Conservation (phyloP, 2,888 invertebrate species). For the Macrophya alboannulata region DNA sequence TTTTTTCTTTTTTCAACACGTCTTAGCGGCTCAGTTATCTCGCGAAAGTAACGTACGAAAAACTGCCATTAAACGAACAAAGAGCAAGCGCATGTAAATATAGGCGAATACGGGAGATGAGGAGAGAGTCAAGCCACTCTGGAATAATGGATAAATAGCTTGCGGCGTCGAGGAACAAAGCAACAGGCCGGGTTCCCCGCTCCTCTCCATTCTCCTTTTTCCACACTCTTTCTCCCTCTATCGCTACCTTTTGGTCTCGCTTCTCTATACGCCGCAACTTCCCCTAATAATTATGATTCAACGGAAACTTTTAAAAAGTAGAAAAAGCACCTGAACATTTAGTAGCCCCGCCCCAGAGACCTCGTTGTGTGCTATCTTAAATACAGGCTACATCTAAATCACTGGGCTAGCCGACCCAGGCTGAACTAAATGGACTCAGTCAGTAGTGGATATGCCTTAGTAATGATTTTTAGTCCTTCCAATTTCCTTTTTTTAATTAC, state of each 20-base stretch:
- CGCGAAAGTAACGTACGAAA: slow-evolving; percentile 16
- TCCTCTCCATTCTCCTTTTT: neutral
- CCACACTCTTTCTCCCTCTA: neutral
- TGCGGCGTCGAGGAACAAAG: slow-evolving; percentile 56
- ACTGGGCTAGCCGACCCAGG: slow-evolving; percentile 44
- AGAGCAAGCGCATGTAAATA: slow-evolving; percentile 43
- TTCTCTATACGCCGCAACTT: slow-evolving; percentile 28
- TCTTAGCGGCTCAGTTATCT: neutral
- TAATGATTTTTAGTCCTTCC: slow-evolving; percentile 56
- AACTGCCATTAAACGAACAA: slow-evolving; percentile 33
- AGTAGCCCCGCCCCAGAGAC: slow-evolving; percentile 54
- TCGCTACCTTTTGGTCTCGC: neutral
- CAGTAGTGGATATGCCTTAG: slow-evolving; percentile 16
- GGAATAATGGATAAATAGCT: slow-evolving; percentile 54
- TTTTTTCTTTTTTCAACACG: neutral
- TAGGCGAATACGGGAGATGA: slow-evolving; percentile 51
- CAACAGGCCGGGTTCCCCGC: slow-evolving; percentile 41
- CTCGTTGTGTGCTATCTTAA: slow-evolving; percentile 54
- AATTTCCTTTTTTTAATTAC: slow-evolving; percentile 54
- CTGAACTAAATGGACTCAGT: slow-evolving; percentile 49
- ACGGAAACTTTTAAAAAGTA: slow-evolving; percentile 56
- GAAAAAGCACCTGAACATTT: slow-evolving; percentile 57
- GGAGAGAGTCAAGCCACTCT: slow-evolving; percentile 50
- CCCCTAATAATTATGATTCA: slow-evolving; percentile 56
- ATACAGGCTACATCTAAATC: slow-evolving; percentile 57